Percentiles rank a stretch among this genome's conserved stretches.
Evolutionary conservation across 2,888 invertebrate genomes (phyloP).

Genomic region (Diaphora mendica): DNA sequence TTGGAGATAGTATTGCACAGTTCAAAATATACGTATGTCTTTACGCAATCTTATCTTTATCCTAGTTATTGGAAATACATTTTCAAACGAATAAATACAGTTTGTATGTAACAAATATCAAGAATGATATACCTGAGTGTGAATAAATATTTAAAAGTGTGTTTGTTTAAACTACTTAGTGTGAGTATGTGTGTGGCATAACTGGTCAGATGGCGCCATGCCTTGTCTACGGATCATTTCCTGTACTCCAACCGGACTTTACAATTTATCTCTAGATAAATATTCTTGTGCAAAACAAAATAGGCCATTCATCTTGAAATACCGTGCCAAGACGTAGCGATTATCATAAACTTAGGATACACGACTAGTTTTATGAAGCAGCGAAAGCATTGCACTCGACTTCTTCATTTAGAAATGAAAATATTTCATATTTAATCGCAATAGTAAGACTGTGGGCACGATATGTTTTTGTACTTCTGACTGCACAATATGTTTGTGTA

Average conservation of each 20-base stretch:
- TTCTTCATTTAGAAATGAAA: slow-evolving; percentile 55
- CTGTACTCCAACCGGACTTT: slow-evolving; percentile 40
- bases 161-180: background rate
- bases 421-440: slow-evolving; percentile 52
- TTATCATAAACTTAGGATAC: slow-evolving; percentile 67
- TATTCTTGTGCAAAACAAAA: slow-evolving; percentile 45
- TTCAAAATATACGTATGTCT: background rate
- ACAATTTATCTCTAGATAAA: slow-evolving; percentile 47
- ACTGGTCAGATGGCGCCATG: slow-evolving; percentile 8
- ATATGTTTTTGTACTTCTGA: background rate
- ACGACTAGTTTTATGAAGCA: slow-evolving; percentile 66
- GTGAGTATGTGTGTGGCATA: background rate
- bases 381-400: slow-evolving; percentile 51
- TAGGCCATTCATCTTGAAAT: slow-evolving; percentile 58
- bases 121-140: background rate
- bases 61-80: background rate
- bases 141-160: background rate
- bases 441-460: slow-evolving; percentile 39
- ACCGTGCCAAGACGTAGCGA: slow-evolving; percentile 54
- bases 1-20: too few relatives aligned
- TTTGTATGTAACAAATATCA: background rate
- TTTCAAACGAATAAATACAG: background rate
- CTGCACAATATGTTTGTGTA: background rate
- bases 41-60: background rate
- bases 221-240: slow-evolving; percentile 42